Evolutionary conservation across 2,888 invertebrate species (phyloP).

Genomic region (Ichneumoninae sp.): DNA sequence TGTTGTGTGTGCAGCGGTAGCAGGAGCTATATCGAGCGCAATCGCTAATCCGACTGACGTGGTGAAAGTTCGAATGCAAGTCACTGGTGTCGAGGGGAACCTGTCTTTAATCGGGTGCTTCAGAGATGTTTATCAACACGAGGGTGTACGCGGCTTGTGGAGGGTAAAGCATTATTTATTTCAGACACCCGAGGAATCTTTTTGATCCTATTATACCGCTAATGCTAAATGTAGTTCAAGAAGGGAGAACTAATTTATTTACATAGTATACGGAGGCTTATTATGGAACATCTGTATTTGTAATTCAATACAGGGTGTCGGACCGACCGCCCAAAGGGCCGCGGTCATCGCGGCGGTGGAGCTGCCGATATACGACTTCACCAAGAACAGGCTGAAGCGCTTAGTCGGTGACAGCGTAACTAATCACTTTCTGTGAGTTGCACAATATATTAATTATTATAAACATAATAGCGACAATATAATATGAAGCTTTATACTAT

Average conservation of each 20-base stretch:
- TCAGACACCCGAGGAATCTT: neutral
- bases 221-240: constrained; percentile 16
- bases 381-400: constrained; percentile 90
- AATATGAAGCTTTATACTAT: constrained; percentile 32
- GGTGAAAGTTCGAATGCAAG: constrained; percentile 97
- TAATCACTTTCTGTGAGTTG: constrained; percentile 94
- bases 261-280: constrained; percentile 22
- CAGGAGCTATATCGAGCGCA: constrained; percentile 96
- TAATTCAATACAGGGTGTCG: constrained; percentile 89
- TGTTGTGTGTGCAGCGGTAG: constrained; percentile 92
- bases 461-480: constrained; percentile 26
- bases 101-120: constrained; percentile 90
- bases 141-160: constrained; percentile 95
- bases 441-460: constrained; percentile 4
- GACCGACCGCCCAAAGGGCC: constrained; percentile 96
- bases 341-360: constrained; percentile 97
- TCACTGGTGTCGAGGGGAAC: constrained; percentile 85
- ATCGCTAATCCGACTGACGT: constrained; percentile 98
- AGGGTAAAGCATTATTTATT: constrained; percentile 85
- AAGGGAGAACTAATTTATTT: constrained; percentile 5
- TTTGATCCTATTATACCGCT: constrained; percentile 3
- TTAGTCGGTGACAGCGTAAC: constrained; percentile 91
- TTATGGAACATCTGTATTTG: constrained; percentile 33
- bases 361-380: constrained; percentile 96
- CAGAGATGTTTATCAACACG: constrained; percentile 91